phyloP scores from a whole-genome alignment of 2,113 vertebrate species.

The Peromyscus maniculatus region DNA sequence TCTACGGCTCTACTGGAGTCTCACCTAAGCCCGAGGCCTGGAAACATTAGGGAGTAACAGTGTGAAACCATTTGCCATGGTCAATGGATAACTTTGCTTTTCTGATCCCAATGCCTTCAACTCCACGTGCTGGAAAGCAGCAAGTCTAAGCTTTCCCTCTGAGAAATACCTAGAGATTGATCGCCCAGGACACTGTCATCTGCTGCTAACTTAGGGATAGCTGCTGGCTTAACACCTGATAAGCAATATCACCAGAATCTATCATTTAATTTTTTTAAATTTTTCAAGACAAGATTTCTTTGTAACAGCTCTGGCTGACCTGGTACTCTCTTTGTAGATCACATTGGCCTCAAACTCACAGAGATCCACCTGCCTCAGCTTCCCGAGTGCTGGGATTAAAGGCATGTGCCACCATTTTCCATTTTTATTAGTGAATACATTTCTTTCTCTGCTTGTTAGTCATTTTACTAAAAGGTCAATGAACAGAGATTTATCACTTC shows the following conservation, averaged over 20 bases:
- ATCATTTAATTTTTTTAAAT: neutral
- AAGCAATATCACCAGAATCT: neutral
- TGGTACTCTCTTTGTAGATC: no score
- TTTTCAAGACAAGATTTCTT: no score
- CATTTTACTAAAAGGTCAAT: conserved; percentile 30
- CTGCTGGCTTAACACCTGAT: neutral
- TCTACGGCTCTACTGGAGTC: neutral
- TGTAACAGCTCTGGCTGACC: no score
- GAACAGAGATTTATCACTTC: neutral
- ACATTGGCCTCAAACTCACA: no score
- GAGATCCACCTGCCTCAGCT: no score
- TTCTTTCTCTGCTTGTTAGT: neutral
- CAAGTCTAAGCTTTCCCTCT: neutral
- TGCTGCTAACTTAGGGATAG: neutral
- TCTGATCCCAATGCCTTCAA: neutral
- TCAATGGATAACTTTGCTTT: neutral
- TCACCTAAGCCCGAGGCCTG: neutral
- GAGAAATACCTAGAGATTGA: neutral
- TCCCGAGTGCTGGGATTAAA: no score
- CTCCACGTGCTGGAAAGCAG: neutral
- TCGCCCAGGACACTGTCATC: neutral
- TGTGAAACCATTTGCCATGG: neutral
- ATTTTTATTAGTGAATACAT: neutral
- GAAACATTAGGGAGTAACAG: neutral
- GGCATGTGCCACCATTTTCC: neutral